Evolutionary conservation across 2,797 vertebrate species (phyloP), one percentile per base, ranked within the genome.

Genomic region (Nyctalus aviator): DNA sequence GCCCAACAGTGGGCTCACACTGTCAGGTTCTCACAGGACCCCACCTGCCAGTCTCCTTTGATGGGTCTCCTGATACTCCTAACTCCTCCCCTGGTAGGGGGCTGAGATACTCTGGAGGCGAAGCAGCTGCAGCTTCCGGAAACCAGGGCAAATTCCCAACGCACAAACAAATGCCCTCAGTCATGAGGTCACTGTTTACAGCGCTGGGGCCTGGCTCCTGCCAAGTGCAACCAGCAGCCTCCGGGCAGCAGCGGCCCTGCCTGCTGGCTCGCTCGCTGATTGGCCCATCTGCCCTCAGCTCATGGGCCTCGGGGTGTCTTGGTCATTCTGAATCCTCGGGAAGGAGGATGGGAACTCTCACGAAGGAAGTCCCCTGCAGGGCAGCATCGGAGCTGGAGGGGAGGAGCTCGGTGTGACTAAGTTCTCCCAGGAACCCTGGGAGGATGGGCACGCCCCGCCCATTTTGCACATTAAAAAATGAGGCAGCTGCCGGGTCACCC

Each of bases 181-280:
- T 87, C 81, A 95, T 97, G 95, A 97, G 87, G 93, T 96, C 93
- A 97, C 94, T 94, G 89, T 93, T 97, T 95, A 95, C 73, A 94
- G 91, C 20, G 1, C 75, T 25, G 50, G 75, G 37, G 88, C 44
- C 66, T 5, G 13, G 86, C 86, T 85, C 71, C 78, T 86, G 94
- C 95, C 95, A 87, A 94, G 64, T 1, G 25, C 73, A 71, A 53
- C 18, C 77, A 37, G 66, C 68, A 85, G 88, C 30, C 35, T 55
- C 30, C 12, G 23, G 69, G 25, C 44, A 32, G 59, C 37, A 35
- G 92, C 11, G 12, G 25, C 76, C 84, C 14, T 5, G 27, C 50
- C 17, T 46, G 30, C 30, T 20, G 27, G 44, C 30, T 48, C 10
- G 72, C 79, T 66, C 20, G 6, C 30, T 23, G 79, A 83, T 35